phyloP scores from a whole-genome alignment of 1,140 invertebrate genomes.

The Macrobrachium nipponense region DNA sequence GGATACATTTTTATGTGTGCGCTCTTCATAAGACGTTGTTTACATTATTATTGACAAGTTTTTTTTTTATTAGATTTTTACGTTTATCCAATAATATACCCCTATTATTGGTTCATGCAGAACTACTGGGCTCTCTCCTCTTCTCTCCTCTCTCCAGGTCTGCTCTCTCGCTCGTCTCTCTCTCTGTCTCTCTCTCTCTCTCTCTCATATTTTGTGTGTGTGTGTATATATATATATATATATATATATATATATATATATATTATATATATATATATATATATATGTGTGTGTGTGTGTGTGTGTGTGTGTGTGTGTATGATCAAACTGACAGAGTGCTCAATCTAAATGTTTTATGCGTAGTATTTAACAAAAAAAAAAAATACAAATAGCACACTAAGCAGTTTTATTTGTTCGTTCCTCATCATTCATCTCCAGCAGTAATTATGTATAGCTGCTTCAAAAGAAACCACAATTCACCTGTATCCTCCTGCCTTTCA shows the following conservation, averaged over 20 bases:
- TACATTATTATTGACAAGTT: too few relatives aligned
- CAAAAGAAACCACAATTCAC: neutral
- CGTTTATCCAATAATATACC: too few relatives aligned
- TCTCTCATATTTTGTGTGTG: neutral
- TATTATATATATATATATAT: neutral
- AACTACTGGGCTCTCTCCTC: neutral
- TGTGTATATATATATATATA: neutral
- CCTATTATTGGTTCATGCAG: neutral
- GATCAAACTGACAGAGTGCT: too few relatives aligned
- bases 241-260: constrained; percentile 11
- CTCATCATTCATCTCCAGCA: too few relatives aligned
- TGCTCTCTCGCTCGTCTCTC: neutral
- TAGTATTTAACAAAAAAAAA: too few relatives aligned
- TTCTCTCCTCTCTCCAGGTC: constrained; percentile 3
- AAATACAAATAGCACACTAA: too few relatives aligned
- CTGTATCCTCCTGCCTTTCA: constrained; percentile 66
- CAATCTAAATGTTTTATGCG: too few relatives aligned
- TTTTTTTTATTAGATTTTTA: too few relatives aligned
- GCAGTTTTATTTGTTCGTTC: too few relatives aligned
- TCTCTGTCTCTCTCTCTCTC: neutral
- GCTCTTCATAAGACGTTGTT: too few relatives aligned
- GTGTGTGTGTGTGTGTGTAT: neutral
- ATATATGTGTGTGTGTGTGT: neutral
- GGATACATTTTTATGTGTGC: too few relatives aligned
- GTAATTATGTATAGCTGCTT: too few relatives aligned